Conservation (phyloP, 2,888 invertebrate species). For the Urechis unicinctus region DNA sequence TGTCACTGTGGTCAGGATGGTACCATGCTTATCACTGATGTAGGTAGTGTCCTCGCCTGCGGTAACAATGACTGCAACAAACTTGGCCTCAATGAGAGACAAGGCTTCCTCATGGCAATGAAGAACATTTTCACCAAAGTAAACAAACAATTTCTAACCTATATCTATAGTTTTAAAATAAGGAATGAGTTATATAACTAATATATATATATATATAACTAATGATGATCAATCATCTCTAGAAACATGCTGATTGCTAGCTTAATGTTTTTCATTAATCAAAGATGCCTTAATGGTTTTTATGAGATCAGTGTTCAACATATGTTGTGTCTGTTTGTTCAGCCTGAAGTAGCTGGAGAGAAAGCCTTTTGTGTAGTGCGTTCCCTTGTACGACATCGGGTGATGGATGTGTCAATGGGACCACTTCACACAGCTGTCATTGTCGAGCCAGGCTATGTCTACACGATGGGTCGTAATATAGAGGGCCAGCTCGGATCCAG, state of each 20-base stretch:
- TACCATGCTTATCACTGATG: constrained; percentile 59
- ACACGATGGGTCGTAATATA: constrained; percentile 62
- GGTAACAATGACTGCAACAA: constrained; percentile 64
- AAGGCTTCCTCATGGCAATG: constrained; percentile 54
- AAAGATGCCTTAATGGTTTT: too few species aligned
- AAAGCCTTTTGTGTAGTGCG: constrained; percentile 52
- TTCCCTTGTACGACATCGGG: constrained; percentile 55
- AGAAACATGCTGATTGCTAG: too few species aligned
- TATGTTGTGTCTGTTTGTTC: constrained; percentile 1
- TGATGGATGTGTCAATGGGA: constrained; percentile 60
- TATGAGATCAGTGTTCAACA: neutral
- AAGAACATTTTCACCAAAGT: constrained; percentile 51
- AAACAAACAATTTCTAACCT: too few species aligned
- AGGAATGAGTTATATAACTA: too few species aligned
- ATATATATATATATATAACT: too few species aligned
- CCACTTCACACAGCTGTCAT: constrained; percentile 60
- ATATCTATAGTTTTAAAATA: too few species aligned
- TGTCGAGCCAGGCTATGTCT: constrained; percentile 61
- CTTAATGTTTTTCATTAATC: too few species aligned
- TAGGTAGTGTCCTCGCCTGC: constrained; percentile 60
- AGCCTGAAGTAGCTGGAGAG: constrained; percentile 52
- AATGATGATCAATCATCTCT: too few species aligned
- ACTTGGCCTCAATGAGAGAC: constrained; percentile 57
- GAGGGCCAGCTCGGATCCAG: constrained; percentile 62
- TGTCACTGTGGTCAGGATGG: constrained; percentile 62